Base-by-base conservation (phyloP, 2,888 invertebrate species). In the Acanthacorydalis orientalis region DNA sequence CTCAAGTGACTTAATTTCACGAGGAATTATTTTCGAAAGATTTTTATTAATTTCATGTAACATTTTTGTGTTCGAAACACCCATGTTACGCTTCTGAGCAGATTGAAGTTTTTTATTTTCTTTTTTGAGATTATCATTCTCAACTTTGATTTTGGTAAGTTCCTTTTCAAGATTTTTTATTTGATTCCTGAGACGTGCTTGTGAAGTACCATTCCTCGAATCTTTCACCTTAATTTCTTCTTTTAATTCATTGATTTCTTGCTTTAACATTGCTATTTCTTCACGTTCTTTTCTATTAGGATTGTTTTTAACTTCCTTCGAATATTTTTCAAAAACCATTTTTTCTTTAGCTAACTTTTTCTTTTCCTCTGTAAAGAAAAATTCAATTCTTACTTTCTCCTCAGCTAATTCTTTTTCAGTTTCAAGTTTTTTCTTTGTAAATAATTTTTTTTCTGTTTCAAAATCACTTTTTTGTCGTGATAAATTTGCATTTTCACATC, bases 1-100 rank as follows among this genome's bases (percentile, higher is more conserved):
- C 10, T 37, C 12, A 37, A 12, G 7, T 1, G 23, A 31, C 31
- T 43, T 45, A 16, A 37, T 35, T 34, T 45, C 47, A 34, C 49
- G 44, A 31, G 54, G 53, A 6, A 60, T 60, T 39, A 74, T 54
- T 52, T 71, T 68, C 0, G 67, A 68, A 40, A 78, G 61, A 52
- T 74, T 74, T 50, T 77, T 78, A 59, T 82, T 86, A 33, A 87
- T 84, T 63, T 82, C 78, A 56, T 83, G 78, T 51, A 86, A 68
- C 62, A 83, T 78, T 68, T 79, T 83, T 33, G 80, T 75, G 52
- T 83, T 84, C n/a, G 75, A 69, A 39, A 77, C 64, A 49, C 75
- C 63, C 50, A 68, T 60, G 9, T 74, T 64, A 45, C 73, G 69
- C 52, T 74, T 67, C 60, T 78, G 76, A 48, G 72, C 73, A 42